Evolutionary conservation across 2,888 invertebrate genomes (phyloP).

Genomic region (Drosophila nigricruria): DNA sequence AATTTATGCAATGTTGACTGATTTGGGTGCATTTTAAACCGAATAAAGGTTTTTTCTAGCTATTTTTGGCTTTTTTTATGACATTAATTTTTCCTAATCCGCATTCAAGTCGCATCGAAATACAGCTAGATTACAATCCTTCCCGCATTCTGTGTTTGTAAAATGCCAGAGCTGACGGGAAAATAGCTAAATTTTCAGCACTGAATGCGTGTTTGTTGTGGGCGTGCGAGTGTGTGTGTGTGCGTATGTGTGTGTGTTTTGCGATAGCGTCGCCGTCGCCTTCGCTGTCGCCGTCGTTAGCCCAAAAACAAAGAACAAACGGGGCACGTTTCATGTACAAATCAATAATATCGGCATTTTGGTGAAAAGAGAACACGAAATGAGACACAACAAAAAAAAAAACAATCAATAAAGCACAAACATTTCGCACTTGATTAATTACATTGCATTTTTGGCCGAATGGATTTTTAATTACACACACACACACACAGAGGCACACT

Average conservation of each 20-base stretch:
- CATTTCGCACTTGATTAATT: conserved; percentile 50
- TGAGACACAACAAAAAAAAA: conserved; percentile 34
- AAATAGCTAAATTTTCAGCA: too few species aligned
- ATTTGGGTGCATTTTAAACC: too few species aligned
- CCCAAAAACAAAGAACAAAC: conserved; percentile 58
- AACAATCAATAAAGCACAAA: conserved; percentile 54
- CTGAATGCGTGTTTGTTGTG: conserved; percentile 28
- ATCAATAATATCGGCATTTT: conserved; percentile 65
- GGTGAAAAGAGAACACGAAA: conserved; percentile 23
- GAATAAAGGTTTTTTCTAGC: too few species aligned
- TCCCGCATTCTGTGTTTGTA: too few species aligned
- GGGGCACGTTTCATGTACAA: conserved; percentile 73
- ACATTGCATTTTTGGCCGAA: conserved; percentile 41
- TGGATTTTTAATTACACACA: conserved; percentile 51
- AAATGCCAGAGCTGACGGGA: too few species aligned
- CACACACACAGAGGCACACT: conserved; percentile 15
- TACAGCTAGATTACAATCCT: too few species aligned
- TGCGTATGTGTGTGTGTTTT: conserved; percentile 36
- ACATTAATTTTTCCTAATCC: too few species aligned
- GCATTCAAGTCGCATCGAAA: too few species aligned
- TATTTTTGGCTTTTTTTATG: too few species aligned
- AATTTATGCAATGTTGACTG: too few species aligned
- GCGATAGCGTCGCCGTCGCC: conserved; percentile 62
- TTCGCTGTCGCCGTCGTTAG: conserved; percentile 19
- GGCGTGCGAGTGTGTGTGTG: conserved; percentile 14